A percentile compares a stretch with the other conserved stretches of the same genome.
Conservation (phyloP, 1,140 invertebrate species). For the Drosophila ohnishii region DNA sequence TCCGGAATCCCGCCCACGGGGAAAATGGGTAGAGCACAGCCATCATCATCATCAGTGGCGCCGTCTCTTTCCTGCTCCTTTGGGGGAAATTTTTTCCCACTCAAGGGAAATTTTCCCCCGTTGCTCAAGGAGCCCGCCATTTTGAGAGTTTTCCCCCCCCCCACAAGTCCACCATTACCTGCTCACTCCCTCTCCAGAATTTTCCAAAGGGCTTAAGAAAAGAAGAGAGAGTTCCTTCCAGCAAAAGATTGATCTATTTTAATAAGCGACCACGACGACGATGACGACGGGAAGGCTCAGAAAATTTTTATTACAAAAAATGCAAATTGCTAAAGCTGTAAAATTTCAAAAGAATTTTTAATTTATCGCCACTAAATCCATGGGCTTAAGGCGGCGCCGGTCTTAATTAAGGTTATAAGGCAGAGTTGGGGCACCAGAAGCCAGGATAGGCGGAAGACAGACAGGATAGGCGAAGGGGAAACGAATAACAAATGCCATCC, state of each 20-base stretch:
- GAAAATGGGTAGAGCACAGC: conserved; percentile 5
- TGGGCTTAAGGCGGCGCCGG: not conserved
- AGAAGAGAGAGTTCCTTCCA: not conserved
- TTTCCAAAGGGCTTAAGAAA: not conserved
- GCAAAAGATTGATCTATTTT: conserved; percentile 74
- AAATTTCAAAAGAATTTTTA: conserved; percentile 51
- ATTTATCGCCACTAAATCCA: conserved; percentile 38
- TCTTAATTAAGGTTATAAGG: conserved; percentile 23
- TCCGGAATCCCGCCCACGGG: conserved; percentile 68
- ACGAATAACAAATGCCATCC: not conserved
- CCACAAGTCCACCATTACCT: not conserved
- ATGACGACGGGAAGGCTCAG: conserved; percentile 27
- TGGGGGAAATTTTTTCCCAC: conserved; percentile 62
- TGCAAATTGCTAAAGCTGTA: conserved; percentile 38
- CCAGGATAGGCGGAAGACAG: not conserved
- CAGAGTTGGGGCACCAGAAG: not conserved
- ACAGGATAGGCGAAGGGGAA: not conserved
- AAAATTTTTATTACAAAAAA: conserved; percentile 49
- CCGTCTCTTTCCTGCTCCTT: conserved; percentile 62
- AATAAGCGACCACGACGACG: conserved; percentile 52
- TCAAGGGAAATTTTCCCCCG: conserved; percentile 12
- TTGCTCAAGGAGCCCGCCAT: conserved; percentile 39
- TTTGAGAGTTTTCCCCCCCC: conserved; percentile 28
- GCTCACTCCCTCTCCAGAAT: not conserved
- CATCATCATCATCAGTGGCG: conserved; percentile 29